Evolutionary conservation across 2,797 vertebrate genomes (phyloP).

Genomic region (Distichodus sexfasciatus): DNA sequence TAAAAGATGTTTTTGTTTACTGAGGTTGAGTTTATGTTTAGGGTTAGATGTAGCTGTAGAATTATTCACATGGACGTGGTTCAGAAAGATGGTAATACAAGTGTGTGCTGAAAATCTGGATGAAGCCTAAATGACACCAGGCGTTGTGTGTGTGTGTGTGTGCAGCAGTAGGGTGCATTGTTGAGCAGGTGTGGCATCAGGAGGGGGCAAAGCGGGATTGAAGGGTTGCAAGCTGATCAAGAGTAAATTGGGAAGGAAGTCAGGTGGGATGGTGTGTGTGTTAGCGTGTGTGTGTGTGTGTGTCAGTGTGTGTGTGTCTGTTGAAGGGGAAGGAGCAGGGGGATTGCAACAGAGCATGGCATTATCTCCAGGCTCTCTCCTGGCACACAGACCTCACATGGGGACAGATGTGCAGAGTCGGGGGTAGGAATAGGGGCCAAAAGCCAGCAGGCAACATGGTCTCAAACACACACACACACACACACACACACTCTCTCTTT

Average conservation of each 20-base stretch:
- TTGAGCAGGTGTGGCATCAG: constrained; percentile 38
- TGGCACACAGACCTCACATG: neutral
- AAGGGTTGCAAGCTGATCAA: constrained; percentile 35
- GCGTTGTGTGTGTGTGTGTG: neutral
- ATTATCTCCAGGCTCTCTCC: constrained; percentile 10
- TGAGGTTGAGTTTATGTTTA: no score
- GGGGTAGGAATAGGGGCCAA: neutral
- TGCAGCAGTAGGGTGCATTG: constrained; percentile 11
- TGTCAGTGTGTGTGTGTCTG: constrained; percentile 36
- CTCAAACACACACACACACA: no score
- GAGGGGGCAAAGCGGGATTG: constrained; percentile 32
- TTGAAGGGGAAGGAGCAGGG: constrained; percentile 12
- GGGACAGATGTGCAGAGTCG: constrained; percentile 36
- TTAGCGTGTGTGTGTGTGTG: no score
- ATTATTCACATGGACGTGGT: no score
- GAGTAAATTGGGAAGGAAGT: constrained; percentile 29
- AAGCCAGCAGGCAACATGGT: no score
- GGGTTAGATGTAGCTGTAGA: no score
- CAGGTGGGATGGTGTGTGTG: constrained; percentile 19
- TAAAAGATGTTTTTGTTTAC: no score
- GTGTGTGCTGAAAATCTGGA: no score
- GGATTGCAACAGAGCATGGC: constrained; percentile 6
- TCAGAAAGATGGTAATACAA: no score
- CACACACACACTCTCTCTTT: neutral
- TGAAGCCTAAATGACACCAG: no score